These are phyloP conservation scores for Alviniconcha strummeri DNA, from an alignment of 2,888 invertebrate species.

Conservation along the genomic window DNA sequence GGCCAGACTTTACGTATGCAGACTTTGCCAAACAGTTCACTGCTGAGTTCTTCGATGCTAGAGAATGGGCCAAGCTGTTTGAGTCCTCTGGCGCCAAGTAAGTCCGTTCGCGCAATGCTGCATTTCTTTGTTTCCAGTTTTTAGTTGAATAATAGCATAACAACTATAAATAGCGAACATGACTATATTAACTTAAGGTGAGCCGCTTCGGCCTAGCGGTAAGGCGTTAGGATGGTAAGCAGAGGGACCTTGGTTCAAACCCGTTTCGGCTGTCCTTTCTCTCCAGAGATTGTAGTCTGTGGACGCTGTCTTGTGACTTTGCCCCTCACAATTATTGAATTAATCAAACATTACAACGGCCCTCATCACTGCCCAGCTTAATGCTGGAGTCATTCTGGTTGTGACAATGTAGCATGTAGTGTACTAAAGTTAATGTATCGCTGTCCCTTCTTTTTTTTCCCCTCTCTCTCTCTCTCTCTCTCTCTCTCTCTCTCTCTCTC, in stretches of 20 bases:
- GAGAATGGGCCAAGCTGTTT: constrained; percentile 89
- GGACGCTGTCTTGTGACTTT: too few species aligned
- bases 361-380: not conserved
- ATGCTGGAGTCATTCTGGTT: not conserved
- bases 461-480: not conserved
- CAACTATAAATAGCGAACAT: too few species aligned
- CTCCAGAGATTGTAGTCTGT: too few species aligned
- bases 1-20: constrained; percentile 90
- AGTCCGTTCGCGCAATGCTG: constrained; percentile 39
- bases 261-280: too few species aligned
- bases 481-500: not conserved
- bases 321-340: too few species aligned
- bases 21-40: constrained; percentile 92
- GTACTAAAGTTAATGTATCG: too few species aligned
- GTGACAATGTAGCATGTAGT: not conserved
- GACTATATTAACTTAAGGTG: too few species aligned
- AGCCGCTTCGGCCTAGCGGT: too few species aligned
- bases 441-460: constrained; percentile 2
- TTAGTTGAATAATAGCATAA: too few species aligned
- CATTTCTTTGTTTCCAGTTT: not conserved
- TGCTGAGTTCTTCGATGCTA: constrained; percentile 89
- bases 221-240: too few species aligned
- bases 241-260: too few species aligned
- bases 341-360: too few species aligned
- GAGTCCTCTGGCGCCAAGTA: constrained; percentile 87